These are phyloP conservation scores for Araneus ventricosus DNA, from an alignment of 1,140 invertebrate genomes.

Conservation along the genomic window DNA sequence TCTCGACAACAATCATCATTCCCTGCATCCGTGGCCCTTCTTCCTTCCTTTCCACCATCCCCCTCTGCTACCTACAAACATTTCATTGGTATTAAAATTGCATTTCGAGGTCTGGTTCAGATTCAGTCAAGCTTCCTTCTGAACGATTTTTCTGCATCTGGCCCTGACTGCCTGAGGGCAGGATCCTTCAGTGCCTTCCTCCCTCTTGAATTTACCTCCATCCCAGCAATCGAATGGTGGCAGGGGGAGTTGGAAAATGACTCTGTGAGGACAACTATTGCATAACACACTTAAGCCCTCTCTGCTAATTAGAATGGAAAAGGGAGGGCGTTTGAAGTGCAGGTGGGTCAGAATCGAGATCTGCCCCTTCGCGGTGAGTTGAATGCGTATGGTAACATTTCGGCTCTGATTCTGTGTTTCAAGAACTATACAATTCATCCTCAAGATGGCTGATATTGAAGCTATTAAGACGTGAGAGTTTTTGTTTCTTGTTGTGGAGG, in stretches of 20 bases:
- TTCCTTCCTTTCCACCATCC: not conserved
- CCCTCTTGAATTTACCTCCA: not conserved
- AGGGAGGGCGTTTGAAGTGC: constrained; percentile 2
- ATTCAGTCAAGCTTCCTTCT: not conserved
- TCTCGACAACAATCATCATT: not conserved
- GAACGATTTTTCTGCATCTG: constrained; percentile 53
- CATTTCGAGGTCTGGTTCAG: constrained; percentile 39
- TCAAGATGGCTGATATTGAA: not conserved
- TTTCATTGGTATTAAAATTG: constrained; percentile 64
- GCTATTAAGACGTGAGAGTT: not conserved
- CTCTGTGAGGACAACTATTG: not conserved
- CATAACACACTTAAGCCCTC: constrained; percentile 28
- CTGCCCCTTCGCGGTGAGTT: not conserved
- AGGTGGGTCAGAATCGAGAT: not conserved
- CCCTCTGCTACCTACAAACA: not conserved
- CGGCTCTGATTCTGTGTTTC: no score
- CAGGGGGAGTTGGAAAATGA: not conserved
- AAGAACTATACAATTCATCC: no score
- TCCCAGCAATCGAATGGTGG: not conserved
- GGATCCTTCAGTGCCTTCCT: not conserved
- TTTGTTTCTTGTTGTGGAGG: not conserved
- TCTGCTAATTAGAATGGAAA: constrained; percentile 49
- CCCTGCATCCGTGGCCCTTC: not conserved
- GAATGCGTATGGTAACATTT: no score
- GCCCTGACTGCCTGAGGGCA: constrained; percentile 39